These are phyloP conservation scores for Meiosimyza platycephala DNA, from an alignment of 2,888 invertebrate species.

Conservation along the genomic window DNA sequence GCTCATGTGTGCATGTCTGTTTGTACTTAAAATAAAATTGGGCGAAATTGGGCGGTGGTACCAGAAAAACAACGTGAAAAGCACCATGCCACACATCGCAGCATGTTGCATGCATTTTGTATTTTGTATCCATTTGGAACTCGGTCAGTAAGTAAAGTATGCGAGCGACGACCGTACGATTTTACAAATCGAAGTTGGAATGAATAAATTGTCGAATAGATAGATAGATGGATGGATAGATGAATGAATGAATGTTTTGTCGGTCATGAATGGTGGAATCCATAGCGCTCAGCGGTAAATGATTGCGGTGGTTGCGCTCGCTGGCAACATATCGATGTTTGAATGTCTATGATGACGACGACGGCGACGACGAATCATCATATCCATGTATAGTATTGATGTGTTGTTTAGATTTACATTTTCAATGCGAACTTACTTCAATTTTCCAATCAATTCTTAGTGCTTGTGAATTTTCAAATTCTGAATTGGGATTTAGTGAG, in stretches of 20 bases:
- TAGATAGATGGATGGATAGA: neutral
- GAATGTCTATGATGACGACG: neutral
- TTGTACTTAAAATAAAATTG: too few relatives aligned
- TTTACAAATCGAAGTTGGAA: neutral
- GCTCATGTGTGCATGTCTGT: neutral
- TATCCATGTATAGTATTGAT: neutral
- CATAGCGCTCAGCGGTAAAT: neutral
- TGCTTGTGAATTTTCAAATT: neutral
- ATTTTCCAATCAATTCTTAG: conserved; percentile 16
- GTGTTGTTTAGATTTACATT: conserved; percentile 11
- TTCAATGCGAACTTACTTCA: neutral
- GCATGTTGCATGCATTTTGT: conserved; percentile 23
- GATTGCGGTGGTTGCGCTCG: too few relatives aligned
- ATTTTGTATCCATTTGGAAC: conserved; percentile 11
- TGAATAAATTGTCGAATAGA: conserved; percentile 1
- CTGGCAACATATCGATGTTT: neutral
- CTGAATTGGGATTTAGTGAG: too few relatives aligned
- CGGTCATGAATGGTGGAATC: neutral
- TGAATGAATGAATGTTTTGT: conserved; percentile 6
- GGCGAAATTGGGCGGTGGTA: too few relatives aligned
- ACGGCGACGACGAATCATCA: neutral
- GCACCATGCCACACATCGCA: conserved; percentile 7
- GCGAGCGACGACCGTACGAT: neutral
- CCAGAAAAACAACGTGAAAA: conserved; percentile 15
- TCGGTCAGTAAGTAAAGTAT: conserved; percentile 15